Base-by-base conservation (phyloP, 2,888 invertebrate genomes). In the Cheilosia grossa region DNA sequence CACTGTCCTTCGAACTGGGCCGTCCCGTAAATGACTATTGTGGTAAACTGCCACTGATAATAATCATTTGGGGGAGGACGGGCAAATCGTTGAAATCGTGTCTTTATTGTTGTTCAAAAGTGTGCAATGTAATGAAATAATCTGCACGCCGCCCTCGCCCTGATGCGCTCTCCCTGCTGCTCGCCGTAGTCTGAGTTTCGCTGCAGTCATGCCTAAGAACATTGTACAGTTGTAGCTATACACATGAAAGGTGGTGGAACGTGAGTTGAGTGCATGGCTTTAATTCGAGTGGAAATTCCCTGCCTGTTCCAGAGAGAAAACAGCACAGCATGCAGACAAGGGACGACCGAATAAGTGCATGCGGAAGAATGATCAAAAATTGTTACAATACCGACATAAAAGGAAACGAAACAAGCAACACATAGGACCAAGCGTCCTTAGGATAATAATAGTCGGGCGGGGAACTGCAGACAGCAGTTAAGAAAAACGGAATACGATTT, bases 1-100 rank as follows among this genome's bases (percentile, higher is more conserved):
- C 54, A 58, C 21, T 69, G 58, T 30, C 37, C 58, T 49, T 40
- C 37, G 54, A 44, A 44, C 47, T 63, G 42, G 42, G 47, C 17
- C 7, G 58, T 49, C 6, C 13, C 53, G 44, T 67, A 58, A 75
- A 66, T 7, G 74, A 63, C 67, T 69, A 40, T 81, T 81, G 64
- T 81, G 69, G 67, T 56, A 69, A 80, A 64, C 56, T 74, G 69
- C 56, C 81, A 56, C 40, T 27, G 54, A 69, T 69, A 51, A 69
- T 64, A 51, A 69, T 64, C 56, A 64, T 42, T 53, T 56, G 6
- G 17, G n/a, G 66, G 37, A 17, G 21, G 56, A 51, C 6, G 19
- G 21, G n/a, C 19, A 15, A 24, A 24, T 66, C 42, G 47, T 59
- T 64, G 37, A 24, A 58, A 58, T 64, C 44, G 51, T 69, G 49